Base-by-base conservation (phyloP, 2,888 invertebrate genomes). In the Petrolisthes cinctipes region DNA sequence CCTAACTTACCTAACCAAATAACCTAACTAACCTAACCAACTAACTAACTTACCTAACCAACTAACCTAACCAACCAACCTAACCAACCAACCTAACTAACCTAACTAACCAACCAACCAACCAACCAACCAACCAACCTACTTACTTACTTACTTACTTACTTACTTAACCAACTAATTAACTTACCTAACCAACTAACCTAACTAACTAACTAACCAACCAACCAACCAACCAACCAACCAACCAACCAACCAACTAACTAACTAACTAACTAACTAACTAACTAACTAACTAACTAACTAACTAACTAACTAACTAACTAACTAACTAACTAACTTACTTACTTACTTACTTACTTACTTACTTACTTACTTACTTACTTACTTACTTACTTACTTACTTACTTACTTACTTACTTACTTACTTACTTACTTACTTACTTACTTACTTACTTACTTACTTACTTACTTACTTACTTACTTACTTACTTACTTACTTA, bases 331-430 rank as follows among this genome's bases (percentile, higher is more conserved):
- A 11, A 61, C 66, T 61, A 11, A 61, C 66, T 61, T 61, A 61
- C 66, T 61, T 61, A n/a, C 66, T 61, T 61, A 61, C 66, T 61
- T 61, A 61, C 66, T 61, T 61, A 61, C 66, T 61, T 61, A 61
- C 66, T 61, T 61, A 61, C 66, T 61, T 61, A 61, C 66, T 61
- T 61, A 61, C 66, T 61, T 61, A 61, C 66, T 61, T 61, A 61
- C 66, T 61, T 61, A 61, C 66, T 61, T 61, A 61, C 66, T 61
- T 61, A 61, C 66, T 61, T 61, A 61, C 66, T 61, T 61, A 61
- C 66, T 61, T 61, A 61, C 66, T 61, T 61, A 61, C 66, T 61
- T 61, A 61, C 66, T 61, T 61, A 61, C 66, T 61, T 61, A 61
- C 7, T 11, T 61, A 61, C 66, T 61, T 61, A 61, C 7, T 11